Evolutionary conservation across 2,113 vertebrate species (phyloP).

Genomic region (Murina feae): DNA sequence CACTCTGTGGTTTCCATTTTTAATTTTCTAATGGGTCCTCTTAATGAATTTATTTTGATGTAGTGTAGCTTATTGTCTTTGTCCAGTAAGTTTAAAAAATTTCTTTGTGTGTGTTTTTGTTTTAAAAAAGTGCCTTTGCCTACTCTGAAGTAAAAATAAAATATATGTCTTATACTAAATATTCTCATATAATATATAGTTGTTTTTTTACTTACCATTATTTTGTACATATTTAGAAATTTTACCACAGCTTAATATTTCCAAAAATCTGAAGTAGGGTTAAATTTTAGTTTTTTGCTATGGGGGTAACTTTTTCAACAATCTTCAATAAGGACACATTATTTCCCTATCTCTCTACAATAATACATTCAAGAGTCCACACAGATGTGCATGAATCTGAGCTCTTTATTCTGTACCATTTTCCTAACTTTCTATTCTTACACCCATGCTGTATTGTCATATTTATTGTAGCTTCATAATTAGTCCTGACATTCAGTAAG

Average conservation of each 20-base stretch:
- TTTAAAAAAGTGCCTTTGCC: neutral
- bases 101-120: neutral
- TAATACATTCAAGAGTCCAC: neutral
- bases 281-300: neutral
- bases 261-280: neutral
- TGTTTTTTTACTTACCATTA: neutral
- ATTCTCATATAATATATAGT: neutral
- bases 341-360: neutral
- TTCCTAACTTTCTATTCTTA: neutral
- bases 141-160: neutral
- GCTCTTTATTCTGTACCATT: neutral
- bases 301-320: neutral
- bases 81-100: neutral
- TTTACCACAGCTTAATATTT: neutral
- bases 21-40: neutral
- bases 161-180: neutral
- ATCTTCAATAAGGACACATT: neutral
- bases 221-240: neutral
- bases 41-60: neutral
- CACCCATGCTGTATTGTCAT: neutral
- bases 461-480: constrained; percentile 3
- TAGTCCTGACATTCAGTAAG: neutral
- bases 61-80: neutral
- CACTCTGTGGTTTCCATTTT: neutral
- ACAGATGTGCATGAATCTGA: neutral